phyloP scores from a whole-genome alignment of 30 jellyfish, hydroid and myxozoan genomes.

The Nemopilema nomurai region DNA sequence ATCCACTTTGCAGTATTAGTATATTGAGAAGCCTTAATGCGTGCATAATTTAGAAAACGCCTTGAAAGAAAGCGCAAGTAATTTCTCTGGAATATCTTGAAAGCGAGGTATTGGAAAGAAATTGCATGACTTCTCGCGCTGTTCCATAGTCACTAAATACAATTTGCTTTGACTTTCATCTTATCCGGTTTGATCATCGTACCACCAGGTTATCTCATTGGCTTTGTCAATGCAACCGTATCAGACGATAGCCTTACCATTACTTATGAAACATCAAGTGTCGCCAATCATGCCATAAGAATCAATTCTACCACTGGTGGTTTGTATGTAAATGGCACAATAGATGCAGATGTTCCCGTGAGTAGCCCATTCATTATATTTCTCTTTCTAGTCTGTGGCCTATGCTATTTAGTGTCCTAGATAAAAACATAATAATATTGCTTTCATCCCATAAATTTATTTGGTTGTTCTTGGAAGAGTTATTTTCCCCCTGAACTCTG shows the following conservation, averaged over 20 bases:
- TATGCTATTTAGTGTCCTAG: background rate
- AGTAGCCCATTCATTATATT: background rate
- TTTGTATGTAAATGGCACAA: slow-evolving; percentile 39
- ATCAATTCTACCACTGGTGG: slow-evolving; percentile 47
- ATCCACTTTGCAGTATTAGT: too few relatives aligned
- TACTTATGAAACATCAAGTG: slow-evolving; percentile 39
- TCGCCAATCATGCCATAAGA: slow-evolving; percentile 21
- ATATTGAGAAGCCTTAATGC: too few relatives aligned
- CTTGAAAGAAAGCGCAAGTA: too few relatives aligned
- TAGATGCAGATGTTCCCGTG: slow-evolving; percentile 65
- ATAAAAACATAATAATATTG: background rate
- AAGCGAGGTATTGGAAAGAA: too few relatives aligned
- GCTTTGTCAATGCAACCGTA: slow-evolving; percentile 61
- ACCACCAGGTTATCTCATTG: slow-evolving; percentile 36
- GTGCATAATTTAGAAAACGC: too few relatives aligned
- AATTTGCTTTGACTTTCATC: background rate
- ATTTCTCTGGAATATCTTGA: too few relatives aligned
- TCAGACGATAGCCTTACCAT: slow-evolving; percentile 17
- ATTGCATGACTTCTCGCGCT: too few relatives aligned
- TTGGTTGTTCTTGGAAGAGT: too few relatives aligned
- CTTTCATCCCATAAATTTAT: background rate
- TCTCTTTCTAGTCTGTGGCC: background rate
- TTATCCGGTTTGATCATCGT: background rate
- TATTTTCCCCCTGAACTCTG: too few relatives aligned
- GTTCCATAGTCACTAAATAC: too few relatives aligned